Evolutionary conservation across 2,797 vertebrate genomes (phyloP).

Genomic region (Masticophis lateralis): DNA sequence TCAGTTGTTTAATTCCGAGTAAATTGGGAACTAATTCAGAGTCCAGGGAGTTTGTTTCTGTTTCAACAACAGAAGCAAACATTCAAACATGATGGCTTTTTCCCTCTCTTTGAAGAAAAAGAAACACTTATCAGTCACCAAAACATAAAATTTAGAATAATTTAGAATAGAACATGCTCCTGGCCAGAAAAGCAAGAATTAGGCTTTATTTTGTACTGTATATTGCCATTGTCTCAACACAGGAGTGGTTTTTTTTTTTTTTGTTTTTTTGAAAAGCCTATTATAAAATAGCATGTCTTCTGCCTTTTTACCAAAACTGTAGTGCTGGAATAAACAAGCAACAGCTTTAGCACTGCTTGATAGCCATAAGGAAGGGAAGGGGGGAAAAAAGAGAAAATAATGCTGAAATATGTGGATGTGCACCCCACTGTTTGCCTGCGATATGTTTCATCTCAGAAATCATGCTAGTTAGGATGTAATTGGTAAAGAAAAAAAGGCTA

Average conservation of each 20-base stretch:
- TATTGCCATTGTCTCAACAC: neutral
- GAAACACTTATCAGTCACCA: neutral
- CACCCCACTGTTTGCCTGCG: constrained; percentile 44
- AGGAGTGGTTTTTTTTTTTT: no score
- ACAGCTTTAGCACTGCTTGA: neutral
- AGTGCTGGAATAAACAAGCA: neutral
- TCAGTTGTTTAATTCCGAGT: neutral
- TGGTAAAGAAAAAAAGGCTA: neutral
- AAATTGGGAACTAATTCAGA: neutral
- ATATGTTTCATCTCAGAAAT: constrained; percentile 18
- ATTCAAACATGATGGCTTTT: neutral
- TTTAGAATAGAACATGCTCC: neutral
- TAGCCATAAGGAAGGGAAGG: neutral
- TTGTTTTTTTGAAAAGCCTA: neutral
- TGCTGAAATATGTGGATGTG: neutral
- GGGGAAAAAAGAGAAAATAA: neutral
- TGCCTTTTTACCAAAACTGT: neutral
- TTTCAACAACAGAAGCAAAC: neutral
- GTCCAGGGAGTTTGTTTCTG: neutral
- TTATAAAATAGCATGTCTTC: neutral
- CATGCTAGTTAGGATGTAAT: constrained; percentile 46
- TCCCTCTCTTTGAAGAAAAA: neutral
- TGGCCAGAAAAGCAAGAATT: neutral
- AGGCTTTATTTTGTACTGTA: neutral
- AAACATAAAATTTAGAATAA: neutral